A percentile compares a stretch with the other conserved stretches of the same genome.
Evolutionary conservation across 2,888 invertebrate species (phyloP).

Genomic region (Drosophila pseudotalamancana): DNA sequence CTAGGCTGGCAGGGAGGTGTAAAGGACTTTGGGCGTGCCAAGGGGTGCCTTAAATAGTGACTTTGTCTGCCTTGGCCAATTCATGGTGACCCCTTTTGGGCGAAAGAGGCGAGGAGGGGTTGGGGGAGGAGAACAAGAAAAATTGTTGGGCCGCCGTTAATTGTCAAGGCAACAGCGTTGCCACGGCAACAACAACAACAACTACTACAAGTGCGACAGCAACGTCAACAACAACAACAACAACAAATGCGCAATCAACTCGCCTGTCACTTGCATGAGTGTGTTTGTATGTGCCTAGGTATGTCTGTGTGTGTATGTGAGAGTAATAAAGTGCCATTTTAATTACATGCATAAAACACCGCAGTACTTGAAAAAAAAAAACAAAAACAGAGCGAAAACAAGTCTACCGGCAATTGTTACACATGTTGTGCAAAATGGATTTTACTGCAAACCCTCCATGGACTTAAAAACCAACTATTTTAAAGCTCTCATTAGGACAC

Average conservation of each 20-base stretch:
- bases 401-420: constrained; percentile 38
- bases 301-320: constrained; percentile 4
- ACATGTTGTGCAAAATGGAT: constrained; percentile 21
- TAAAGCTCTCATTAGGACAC: too few species aligned
- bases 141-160: constrained; percentile 59
- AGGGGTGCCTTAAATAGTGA: constrained; percentile 27
- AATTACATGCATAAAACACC: constrained; percentile 68
- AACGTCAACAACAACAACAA: constrained; percentile 10
- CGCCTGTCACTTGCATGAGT: constrained; percentile 41
- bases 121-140: constrained; percentile 5
- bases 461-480: background rate
- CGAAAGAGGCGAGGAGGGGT: background rate
- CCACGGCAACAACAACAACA: constrained; percentile 60
- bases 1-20: background rate
- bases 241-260: constrained; percentile 58
- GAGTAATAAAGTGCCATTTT: constrained; percentile 60
- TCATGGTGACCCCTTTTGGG: constrained; percentile 43
- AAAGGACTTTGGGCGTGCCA: background rate
- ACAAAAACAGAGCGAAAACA: constrained; percentile 22
- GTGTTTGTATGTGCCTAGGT: constrained; percentile 1
- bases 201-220: background rate
- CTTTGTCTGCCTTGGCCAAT: constrained; percentile 54
- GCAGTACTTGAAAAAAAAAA: constrained; percentile 38
- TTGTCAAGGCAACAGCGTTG: constrained; percentile 76
- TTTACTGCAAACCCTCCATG: background rate